Evolutionary conservation across 2,888 invertebrate species (phyloP), one percentile per base, ranked within the genome.

Genomic region (Abscondita cerata): DNA sequence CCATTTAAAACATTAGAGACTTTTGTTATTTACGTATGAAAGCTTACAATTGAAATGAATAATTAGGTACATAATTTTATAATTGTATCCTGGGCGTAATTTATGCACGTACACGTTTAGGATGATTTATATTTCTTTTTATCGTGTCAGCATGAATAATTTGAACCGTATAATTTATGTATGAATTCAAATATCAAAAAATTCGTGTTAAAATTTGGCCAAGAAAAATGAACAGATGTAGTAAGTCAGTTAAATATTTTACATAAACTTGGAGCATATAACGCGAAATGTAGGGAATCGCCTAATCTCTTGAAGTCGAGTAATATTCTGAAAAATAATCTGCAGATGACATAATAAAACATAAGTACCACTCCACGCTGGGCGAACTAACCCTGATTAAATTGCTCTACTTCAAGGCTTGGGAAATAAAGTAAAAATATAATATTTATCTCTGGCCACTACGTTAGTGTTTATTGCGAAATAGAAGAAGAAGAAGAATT

Each of bases 401-500:
- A 70, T 68, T 69, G 69, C 68, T 64, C 55, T 60, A 65, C 66
- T 68, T 63, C 62, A 56, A 33, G 56, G 54, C 56, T 33, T 40
- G 46, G 55, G 55, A 56, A 61, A 61, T 61, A 61, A 61, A 55
- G 56, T 61, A 70, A 70, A 68, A 70, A 68, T 70, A 68, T 68
- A 70, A 70, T 70, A 67, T 70, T 68, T 68, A 67, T 68, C 70
- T 66, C 55, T 56, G 56, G n/a, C n/a, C 52, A 52, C 41, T 61
- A 56, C 61, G 56, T 61, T 55, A 51, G 55, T 56, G 56, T 61
- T 61, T 61, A 61, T 51, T 56, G 54, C 52, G 31, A 36, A 41
- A 19, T 40, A 52, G 46, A 50, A 51, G 16, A 41, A 50, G 55
- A 56, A n/a, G n/a, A n/a, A n/a, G n/a, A n/a, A n/a, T n/a, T n/a